These are phyloP conservation scores for Chrysomela aeneicollis DNA, from an alignment of 2,888 invertebrate genomes.

Conservation along the genomic window DNA sequence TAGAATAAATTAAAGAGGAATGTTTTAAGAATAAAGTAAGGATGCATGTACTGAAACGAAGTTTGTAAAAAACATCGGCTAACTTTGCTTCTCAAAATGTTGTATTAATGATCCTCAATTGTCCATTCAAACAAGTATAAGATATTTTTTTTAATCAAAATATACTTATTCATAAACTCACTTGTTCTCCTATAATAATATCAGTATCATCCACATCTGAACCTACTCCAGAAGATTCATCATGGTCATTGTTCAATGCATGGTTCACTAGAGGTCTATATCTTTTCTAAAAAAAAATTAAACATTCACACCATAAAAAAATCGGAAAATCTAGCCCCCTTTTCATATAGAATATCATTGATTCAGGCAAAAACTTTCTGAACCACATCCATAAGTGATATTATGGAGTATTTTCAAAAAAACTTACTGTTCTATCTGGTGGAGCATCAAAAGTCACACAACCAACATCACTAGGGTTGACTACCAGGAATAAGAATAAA, in stretches of 20 bases:
- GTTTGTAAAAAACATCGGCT: too few relatives aligned
- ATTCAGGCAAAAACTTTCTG: too few relatives aligned
- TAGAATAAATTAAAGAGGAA: too few relatives aligned
- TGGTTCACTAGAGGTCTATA: conserved; percentile 51
- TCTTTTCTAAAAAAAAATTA: conserved; percentile 44
- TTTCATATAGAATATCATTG: too few relatives aligned
- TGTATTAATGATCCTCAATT: too few relatives aligned
- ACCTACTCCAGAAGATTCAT: conserved; percentile 36
- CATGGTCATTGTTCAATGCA: conserved; percentile 47
- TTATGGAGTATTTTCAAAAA: too few relatives aligned
- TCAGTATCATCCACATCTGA: conserved; percentile 57
- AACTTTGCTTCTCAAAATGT: too few relatives aligned
- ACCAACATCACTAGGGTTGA: conserved; percentile 82
- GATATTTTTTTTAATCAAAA: not conserved
- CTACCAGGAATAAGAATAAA: conserved; percentile 84
- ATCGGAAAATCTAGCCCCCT: too few relatives aligned
- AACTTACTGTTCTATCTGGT: conserved; percentile 31
- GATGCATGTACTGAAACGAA: too few relatives aligned
- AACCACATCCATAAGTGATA: too few relatives aligned
- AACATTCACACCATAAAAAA: not conserved
- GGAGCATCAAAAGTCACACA: conserved; percentile 36
- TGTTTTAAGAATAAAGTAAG: too few relatives aligned
- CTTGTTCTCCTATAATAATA: conserved; percentile 68
- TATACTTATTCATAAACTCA: conserved; percentile 48
- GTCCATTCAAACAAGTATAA: too few relatives aligned